These are phyloP conservation scores for Prionailurus bengalensis DNA, from an alignment of 2,113 vertebrate species.

Conservation along the genomic window DNA sequence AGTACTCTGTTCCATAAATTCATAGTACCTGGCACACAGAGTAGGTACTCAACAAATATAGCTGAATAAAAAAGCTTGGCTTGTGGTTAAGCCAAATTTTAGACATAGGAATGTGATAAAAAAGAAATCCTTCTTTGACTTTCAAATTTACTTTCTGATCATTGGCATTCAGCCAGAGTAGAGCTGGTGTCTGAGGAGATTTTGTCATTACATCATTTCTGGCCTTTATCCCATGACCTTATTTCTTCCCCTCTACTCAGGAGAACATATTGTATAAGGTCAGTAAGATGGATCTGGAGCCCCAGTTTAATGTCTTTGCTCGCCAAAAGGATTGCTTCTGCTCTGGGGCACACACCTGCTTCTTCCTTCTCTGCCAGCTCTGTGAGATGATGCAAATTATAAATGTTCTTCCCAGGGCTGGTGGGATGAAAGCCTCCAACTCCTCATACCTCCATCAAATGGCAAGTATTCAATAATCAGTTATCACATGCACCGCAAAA, in stretches of 20 bases:
- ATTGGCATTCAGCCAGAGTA: neutral
- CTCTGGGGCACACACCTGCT: slow-evolving; percentile 72
- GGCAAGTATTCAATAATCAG: neutral
- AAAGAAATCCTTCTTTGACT: neutral
- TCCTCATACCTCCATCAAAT: neutral
- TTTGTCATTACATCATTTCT: slow-evolving; percentile 61
- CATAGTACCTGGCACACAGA: neutral
- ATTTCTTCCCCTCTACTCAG: slow-evolving; percentile 41
- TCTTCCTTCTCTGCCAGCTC: slow-evolving; percentile 63
- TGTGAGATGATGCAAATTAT: slow-evolving; percentile 39
- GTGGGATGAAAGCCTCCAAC: neutral
- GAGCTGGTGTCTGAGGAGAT: neutral
- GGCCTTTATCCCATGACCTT: slow-evolving; percentile 67
- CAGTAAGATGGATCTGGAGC: slow-evolving; percentile 63
- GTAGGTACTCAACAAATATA: neutral
- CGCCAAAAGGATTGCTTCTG: slow-evolving; percentile 63
- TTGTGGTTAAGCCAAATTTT: neutral
- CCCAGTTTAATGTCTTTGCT: slow-evolving; percentile 11
- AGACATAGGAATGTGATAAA: neutral
- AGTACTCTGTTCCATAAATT: neutral
- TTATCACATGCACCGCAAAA: neutral
- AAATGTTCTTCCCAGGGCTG: neutral
- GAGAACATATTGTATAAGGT: slow-evolving; percentile 72
- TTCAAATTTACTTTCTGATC: slow-evolving; percentile 41
- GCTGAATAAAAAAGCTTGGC: neutral